Evolutionary conservation across 2,888 invertebrate genomes (phyloP).

Genomic region (Agapostemon virescens): DNA sequence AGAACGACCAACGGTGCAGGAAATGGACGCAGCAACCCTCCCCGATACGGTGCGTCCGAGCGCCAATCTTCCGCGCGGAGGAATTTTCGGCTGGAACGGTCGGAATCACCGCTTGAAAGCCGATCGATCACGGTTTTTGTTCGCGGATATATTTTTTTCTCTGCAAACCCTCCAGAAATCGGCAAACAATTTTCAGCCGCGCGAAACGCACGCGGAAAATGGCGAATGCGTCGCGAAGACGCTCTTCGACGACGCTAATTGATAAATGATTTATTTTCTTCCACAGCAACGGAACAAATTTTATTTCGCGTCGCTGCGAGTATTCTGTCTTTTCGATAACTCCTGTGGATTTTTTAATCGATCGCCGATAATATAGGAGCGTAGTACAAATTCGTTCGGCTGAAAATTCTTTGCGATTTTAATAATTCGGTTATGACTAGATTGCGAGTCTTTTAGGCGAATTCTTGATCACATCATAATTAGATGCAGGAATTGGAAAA

Average conservation of each 20-base stretch:
- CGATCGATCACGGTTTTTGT: slow-evolving; percentile 20
- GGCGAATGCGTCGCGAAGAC: neutral
- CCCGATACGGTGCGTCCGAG: neutral
- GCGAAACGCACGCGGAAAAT: neutral
- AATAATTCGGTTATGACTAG: neutral
- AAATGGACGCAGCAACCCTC: slow-evolving; percentile 51
- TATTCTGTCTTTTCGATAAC: too few species aligned
- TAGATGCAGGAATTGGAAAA: neutral
- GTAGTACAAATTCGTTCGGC: too few species aligned
- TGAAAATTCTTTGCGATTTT: neutral
- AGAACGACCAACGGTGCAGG: slow-evolving; percentile 33
- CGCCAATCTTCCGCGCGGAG: neutral
- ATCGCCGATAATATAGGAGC: neutral
- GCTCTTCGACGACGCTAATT: neutral
- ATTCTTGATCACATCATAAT: too few species aligned
- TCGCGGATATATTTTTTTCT: neutral
- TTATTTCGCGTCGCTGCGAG: neutral
- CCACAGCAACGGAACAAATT: neutral
- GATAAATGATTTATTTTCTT: neutral
- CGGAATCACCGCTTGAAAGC: slow-evolving; percentile 21
- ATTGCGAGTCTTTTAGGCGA: too few species aligned
- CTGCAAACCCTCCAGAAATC: neutral
- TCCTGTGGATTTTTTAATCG: neutral
- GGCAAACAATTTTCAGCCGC: slow-evolving; percentile 1
- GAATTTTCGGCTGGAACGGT: slow-evolving; percentile 22